These are phyloP conservation scores for Cremastinae sp. DNA, from an alignment of 2,888 invertebrate species.

Conservation along the genomic window DNA sequence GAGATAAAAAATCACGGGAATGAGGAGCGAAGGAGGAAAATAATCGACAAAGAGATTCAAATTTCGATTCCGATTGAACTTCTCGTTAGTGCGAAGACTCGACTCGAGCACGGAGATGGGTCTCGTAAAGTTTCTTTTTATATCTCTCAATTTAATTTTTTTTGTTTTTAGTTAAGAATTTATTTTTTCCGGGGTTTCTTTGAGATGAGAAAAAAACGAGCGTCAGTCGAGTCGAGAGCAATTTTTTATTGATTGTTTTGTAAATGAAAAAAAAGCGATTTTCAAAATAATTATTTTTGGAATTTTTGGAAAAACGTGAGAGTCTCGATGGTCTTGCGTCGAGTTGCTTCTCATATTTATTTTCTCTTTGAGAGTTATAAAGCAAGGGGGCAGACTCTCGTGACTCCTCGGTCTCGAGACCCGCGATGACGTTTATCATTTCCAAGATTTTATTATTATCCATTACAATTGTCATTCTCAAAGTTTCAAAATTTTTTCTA, in stretches of 20 bases:
- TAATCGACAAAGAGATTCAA: slow-evolving; percentile 34
- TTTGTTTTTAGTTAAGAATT: slow-evolving; percentile 8
- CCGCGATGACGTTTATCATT: slow-evolving; percentile 52
- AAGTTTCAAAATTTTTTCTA: background rate
- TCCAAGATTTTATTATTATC: slow-evolving; percentile 1
- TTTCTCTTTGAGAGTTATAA: background rate
- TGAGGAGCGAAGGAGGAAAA: background rate
- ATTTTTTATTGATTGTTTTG: slow-evolving; percentile 52
- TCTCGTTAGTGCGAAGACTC: slow-evolving; percentile 52
- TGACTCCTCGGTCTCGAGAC: slow-evolving; percentile 60
- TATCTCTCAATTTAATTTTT: slow-evolving; percentile 10
- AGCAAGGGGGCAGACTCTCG: slow-evolving; percentile 46
- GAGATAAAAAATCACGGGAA: slow-evolving; percentile 1
- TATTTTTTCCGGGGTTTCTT: background rate
- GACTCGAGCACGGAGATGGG: slow-evolving; percentile 52
- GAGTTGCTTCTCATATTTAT: slow-evolving; percentile 6
- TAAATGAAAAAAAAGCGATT: background rate
- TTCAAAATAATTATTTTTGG: background rate
- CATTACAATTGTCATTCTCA: background rate
- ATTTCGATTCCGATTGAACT: slow-evolving; percentile 55
- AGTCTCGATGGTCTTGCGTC: slow-evolving; percentile 22
- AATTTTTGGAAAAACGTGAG: slow-evolving; percentile 57
- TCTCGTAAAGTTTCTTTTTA: slow-evolving; percentile 36
- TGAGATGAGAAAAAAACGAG: slow-evolving; percentile 41
- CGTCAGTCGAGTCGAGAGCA: slow-evolving; percentile 62